Base-by-base conservation (phyloP, 2,888 invertebrate species). In the Drosophila maculinotata region DNA sequence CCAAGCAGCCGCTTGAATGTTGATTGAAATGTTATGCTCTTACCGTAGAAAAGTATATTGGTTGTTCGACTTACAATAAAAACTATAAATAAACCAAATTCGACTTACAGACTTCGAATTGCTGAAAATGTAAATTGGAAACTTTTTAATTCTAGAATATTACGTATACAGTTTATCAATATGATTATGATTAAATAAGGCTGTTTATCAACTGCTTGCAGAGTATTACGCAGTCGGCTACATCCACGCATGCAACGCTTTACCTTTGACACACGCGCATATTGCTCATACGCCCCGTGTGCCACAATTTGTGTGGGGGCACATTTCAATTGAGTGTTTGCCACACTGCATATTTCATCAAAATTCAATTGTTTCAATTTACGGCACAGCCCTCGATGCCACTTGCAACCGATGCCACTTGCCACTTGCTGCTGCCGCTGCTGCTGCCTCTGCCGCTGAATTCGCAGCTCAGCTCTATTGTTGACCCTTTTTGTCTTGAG, bases 321-420 rank as follows among this genome's bases (percentile, higher is more conserved):
- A 57, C 49, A 44, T 67, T 58, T 65, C 62, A 79, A 72, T 80
- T 79, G 62, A 80, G 71, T 67, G 52, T 51, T n/a, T 62, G 45
- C 56, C 10, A 57, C 56, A 44, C 57, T 44, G 51, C 54, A 64
- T 69, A 57, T 84, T 83, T 86, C 87, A 86, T 83, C 83, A 83
- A 76, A 84, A 83, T 83, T 78, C 83, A 83, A 83, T 86, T 83
- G 83, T 86, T 79, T 75, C 78, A 65, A 78, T 70, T 81, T 79
- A 65, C 68, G 57, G 41, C 23, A 45, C 57, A 54, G 36, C 75
- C 49, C 20, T 20, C 20, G 20, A 20, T 20, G 20, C 20, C 20
- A 20, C 20, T 20, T 20, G 20, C 45, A 45, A 82, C 85, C 66
- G 76, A 76, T 60, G 79, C 62, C 80, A 86, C 44, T 56, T 53